phyloP scores from a whole-genome alignment of 2,797 vertebrate species.

The Leucoraja ocellata region DNA sequence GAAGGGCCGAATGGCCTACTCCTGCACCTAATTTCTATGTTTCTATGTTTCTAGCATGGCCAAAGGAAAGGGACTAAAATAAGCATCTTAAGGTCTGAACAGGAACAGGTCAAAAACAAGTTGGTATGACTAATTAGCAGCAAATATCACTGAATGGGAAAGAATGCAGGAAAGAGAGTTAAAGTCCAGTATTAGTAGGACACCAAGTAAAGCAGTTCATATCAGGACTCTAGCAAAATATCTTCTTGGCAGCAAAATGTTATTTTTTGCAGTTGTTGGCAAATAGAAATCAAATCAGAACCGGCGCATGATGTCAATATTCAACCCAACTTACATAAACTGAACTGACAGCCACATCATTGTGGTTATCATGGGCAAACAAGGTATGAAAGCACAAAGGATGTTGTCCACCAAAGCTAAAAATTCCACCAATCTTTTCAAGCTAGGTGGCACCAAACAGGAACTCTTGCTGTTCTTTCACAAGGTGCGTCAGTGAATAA shows the following conservation, averaged over 20 bases:
- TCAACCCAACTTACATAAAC: not conserved
- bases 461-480: not conserved
- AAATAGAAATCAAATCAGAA: not conserved
- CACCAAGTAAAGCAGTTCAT: not conserved
- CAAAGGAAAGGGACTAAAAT: not conserved
- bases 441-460: not conserved
- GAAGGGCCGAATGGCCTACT: too few relatives aligned
- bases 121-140: not conserved
- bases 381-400: not conserved
- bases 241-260: not conserved
- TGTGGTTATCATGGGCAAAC: not conserved
- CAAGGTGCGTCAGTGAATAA: not conserved
- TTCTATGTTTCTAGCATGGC: too few relatives aligned
- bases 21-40: too few relatives aligned
- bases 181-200: not conserved
- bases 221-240: not conserved
- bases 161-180: not conserved
- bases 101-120: not conserved
- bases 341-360: not conserved
- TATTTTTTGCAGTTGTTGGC: not conserved
- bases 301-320: not conserved
- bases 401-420: not conserved
- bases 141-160: not conserved
- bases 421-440: not conserved
- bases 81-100: not conserved